Evolutionary conservation across 2,113 vertebrate species (phyloP).

Genomic region (Tragelaphus scriptus): DNA sequence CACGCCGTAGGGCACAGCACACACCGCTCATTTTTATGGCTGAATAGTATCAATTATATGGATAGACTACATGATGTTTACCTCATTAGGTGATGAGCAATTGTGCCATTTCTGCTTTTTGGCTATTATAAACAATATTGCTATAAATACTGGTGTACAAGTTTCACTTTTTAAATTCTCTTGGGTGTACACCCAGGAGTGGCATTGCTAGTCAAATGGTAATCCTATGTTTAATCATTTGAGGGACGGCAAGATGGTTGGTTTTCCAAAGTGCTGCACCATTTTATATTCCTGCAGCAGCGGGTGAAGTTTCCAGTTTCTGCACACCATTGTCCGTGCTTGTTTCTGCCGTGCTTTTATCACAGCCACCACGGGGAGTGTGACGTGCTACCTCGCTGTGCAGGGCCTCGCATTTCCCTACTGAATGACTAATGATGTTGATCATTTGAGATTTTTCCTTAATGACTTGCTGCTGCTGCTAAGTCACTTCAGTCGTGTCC

Average conservation of each 20-base stretch:
- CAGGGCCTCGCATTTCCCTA: not conserved
- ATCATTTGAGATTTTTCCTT: not conserved
- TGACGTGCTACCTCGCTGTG: not conserved
- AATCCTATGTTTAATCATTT: not conserved
- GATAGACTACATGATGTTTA: not conserved
- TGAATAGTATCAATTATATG: too few relatives aligned
- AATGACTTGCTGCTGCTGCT: not conserved
- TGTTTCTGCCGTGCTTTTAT: not conserved
- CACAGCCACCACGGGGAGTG: not conserved
- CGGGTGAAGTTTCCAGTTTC: not conserved
- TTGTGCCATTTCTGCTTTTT: not conserved
- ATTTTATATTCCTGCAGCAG: not conserved
- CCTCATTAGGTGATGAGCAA: not conserved
- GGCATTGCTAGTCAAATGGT: not conserved
- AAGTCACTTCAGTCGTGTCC: too few relatives aligned
- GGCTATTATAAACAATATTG: not conserved
- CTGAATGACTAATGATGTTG: not conserved
- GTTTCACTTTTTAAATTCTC: not conserved
- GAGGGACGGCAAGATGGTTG: not conserved
- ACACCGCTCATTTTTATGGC: not conserved
- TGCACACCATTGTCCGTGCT: rapidly evolving
- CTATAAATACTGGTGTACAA: not conserved
- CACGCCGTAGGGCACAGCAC: not conserved
- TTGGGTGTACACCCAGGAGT: not conserved
- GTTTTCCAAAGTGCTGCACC: not conserved